Evolutionary conservation across 1,140 invertebrate species (phyloP).

Genomic region (Chrysoperla carnea): DNA sequence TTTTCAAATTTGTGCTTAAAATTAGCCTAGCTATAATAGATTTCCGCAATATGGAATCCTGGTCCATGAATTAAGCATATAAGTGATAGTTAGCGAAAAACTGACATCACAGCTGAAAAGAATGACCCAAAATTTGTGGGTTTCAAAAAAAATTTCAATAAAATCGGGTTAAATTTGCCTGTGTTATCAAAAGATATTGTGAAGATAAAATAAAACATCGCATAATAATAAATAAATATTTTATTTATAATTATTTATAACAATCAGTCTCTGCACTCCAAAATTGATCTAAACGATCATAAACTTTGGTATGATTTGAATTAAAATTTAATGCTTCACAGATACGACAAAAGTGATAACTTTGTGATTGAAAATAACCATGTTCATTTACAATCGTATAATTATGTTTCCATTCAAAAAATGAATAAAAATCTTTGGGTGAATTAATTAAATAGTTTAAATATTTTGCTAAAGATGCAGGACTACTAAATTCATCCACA

Average conservation of each 20-base stretch:
- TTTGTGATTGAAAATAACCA: constrained; percentile 44
- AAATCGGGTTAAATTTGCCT: no score
- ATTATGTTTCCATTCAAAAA: constrained; percentile 47
- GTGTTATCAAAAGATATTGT: no score
- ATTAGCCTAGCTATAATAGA: no score
- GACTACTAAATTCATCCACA: constrained; percentile 46
- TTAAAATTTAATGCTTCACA: constrained; percentile 60
- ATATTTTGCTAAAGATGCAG: constrained; percentile 40
- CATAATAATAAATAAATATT: no score
- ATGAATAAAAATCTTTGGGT: constrained; percentile 33
- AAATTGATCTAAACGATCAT: constrained; percentile 25
- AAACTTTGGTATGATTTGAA: constrained; percentile 26
- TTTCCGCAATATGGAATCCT: no score
- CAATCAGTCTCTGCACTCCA: constrained; percentile 29
- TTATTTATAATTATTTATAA: neutral
- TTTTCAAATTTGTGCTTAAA: no score
- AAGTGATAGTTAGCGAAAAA: no score
- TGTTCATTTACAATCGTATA: constrained; percentile 54
- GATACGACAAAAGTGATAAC: constrained; percentile 60
- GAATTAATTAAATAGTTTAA: constrained; percentile 35
- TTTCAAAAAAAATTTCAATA: no score
- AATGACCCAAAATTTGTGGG: no score
- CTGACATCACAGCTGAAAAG: no score
- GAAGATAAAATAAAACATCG: no score
- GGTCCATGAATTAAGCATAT: no score